These are phyloP conservation scores for Calyptommatus sinebrachiatus DNA, from an alignment of 2,113 vertebrate species.

Conservation along the genomic window DNA sequence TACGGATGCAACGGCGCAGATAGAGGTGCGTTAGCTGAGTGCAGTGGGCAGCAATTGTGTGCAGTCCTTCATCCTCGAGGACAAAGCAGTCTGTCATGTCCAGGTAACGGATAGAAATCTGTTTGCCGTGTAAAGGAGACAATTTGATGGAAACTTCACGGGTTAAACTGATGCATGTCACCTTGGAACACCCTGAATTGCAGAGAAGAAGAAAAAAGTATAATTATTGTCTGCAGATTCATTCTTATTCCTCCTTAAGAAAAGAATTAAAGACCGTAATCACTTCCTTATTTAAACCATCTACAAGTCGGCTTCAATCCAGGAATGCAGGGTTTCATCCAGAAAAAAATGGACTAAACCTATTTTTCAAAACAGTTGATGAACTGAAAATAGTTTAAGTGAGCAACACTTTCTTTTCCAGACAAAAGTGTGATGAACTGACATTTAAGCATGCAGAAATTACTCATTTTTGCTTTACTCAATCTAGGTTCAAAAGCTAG, in stretches of 20 bases:
- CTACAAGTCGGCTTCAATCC: not conserved
- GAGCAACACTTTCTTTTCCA: not conserved
- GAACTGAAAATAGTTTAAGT: too few species aligned
- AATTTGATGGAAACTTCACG: slow-evolving; percentile 89
- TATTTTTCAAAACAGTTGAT: too few species aligned
- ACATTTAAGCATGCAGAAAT: not conserved
- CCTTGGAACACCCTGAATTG: slow-evolving; percentile 91
- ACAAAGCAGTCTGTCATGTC: slow-evolving; percentile 98
- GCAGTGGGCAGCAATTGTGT: slow-evolving; percentile 95
- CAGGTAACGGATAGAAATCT: slow-evolving; percentile 92
- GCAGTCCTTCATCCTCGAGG: slow-evolving; percentile 92
- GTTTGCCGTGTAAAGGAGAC: slow-evolving; percentile 87
- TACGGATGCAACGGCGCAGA: slow-evolving; percentile 89
- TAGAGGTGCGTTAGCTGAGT: slow-evolving; percentile 96
- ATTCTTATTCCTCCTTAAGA: not conserved
- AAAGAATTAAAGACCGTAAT: not conserved
- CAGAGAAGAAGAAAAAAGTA: not conserved
- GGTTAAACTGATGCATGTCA: slow-evolving; percentile 94
- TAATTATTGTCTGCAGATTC: not conserved
- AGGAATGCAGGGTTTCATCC: too few species aligned
- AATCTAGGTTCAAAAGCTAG: not conserved
- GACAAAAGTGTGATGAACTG: not conserved
- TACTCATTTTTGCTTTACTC: not conserved
- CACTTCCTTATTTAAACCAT: too few species aligned
- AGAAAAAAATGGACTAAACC: too few species aligned